Evolutionary conservation across 2,888 invertebrate species (phyloP).

Genomic region (Onchidella celtica): DNA sequence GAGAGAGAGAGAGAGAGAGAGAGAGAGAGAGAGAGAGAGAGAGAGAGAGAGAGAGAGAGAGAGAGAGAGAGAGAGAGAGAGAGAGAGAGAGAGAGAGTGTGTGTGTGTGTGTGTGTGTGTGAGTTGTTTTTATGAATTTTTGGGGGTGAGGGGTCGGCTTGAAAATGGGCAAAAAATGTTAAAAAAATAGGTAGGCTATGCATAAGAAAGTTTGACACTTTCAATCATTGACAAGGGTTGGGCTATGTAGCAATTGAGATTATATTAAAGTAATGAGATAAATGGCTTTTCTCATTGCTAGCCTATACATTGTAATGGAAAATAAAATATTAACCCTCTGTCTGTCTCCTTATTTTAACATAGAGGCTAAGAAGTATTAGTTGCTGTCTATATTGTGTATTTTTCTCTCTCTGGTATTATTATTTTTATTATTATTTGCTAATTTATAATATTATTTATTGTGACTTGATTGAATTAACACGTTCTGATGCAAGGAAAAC

Average conservation of each 20-base stretch:
- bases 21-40: neutral
- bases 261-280: neutral
- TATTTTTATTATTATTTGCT: constrained; percentile 2
- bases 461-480: constrained; percentile 24
- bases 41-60: neutral
- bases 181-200: no score
- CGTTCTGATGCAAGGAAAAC: constrained; percentile 37
- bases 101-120: neutral
- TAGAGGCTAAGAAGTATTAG: no score
- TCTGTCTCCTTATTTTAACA: neutral
- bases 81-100: neutral
- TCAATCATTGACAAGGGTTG: no score
- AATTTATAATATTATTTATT: constrained; percentile 2
- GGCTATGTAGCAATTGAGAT: neutral
- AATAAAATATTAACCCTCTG: neutral
- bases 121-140: no score
- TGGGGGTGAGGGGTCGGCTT: no score
- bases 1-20: neutral
- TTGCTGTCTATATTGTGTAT: neutral
- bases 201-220: no score
- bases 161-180: no score
- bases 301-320: neutral
- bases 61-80: neutral
- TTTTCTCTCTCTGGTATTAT: neutral
- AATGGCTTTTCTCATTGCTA: neutral